Conservation (phyloP, 2,113 vertebrate species). For the Macheiramphus alcinus region DNA sequence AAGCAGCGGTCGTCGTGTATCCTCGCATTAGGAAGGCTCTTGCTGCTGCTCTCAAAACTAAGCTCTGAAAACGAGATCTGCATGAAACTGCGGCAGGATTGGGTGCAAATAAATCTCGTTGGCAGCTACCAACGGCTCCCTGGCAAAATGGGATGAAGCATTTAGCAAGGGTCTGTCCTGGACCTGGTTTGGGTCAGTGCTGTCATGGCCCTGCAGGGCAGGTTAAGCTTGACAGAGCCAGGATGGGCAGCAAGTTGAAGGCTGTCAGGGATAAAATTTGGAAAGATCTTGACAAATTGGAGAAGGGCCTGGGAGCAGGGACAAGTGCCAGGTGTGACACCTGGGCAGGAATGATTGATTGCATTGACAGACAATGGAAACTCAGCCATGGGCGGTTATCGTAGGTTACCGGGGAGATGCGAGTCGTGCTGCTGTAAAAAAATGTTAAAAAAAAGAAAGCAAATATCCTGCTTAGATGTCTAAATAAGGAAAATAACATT, state of each 20-base stretch:
- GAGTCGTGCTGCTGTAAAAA: neutral
- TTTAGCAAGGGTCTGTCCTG: neutral
- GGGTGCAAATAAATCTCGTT: neutral
- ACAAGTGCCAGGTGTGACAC: neutral
- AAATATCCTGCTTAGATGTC: neutral
- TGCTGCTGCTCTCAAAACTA: neutral
- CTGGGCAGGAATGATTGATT: neutral
- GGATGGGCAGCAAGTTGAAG: neutral
- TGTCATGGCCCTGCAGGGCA: neutral
- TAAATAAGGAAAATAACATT: neutral
- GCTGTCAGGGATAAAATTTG: neutral
- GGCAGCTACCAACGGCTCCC: neutral
- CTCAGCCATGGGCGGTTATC: too few species aligned
- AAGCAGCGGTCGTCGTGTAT: neutral
- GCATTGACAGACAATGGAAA: neutral
- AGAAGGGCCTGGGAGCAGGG: neutral
- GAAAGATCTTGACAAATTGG: neutral
- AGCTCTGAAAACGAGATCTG: neutral
- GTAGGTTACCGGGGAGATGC: rapidly evolving
- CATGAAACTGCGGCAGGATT: neutral
- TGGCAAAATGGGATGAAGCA: neutral
- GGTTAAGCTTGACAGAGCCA: neutral
- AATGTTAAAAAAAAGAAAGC: neutral
- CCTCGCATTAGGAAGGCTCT: neutral
- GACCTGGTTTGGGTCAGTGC: neutral